Evolutionary conservation across 2,797 vertebrate genomes (phyloP), one percentile per base, ranked within the genome.

Genomic region (Spea hammondii): DNA sequence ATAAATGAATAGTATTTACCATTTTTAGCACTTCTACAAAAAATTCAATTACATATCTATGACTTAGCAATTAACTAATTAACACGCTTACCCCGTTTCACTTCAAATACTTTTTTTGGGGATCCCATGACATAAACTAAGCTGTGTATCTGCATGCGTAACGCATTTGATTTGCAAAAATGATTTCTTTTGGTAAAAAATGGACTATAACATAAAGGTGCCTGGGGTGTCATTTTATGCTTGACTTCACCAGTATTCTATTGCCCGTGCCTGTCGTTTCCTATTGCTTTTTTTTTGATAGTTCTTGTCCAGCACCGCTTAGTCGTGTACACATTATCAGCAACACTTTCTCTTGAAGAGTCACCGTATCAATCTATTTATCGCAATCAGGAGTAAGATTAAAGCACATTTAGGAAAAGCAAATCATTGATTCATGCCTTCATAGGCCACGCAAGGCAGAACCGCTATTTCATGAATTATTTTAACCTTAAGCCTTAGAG

Each of bases 191-290:
- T 32, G 32, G 2, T 70, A 86, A 82, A 65, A 55, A 85, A 88
- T 86, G 85, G 84, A 76, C 78, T 72, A 73, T 79, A 85, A 82
- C 85, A 14, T 74, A 62, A 74, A 65, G 70, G 66, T 54, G 49
- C 44, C 81, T 77, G 54, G 79, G 87, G 87, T 87, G 84, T 89
- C 87, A 87, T 92, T 90, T 85, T 83, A 64, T 81, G 86, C 62
- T 46, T 74, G 67, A 44, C 67, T 50, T 79, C 86, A 87, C 93
- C 92, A 90, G 92, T 93, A 92, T 89, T 88, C 90, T 91, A 93
- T 94, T 89, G 91, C 87, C 79, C 88, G 88, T 87, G 88, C 88
- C 86, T 86, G 88, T 88, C 83, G 88, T 85, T 83, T 79, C 80
- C 46, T 90, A 93, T 94, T 90, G 92, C 94, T 93, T 89, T 83